Evolutionary conservation across 2,113 vertebrate genomes (phyloP).

Genomic region (Marcusenius ussheri): DNA sequence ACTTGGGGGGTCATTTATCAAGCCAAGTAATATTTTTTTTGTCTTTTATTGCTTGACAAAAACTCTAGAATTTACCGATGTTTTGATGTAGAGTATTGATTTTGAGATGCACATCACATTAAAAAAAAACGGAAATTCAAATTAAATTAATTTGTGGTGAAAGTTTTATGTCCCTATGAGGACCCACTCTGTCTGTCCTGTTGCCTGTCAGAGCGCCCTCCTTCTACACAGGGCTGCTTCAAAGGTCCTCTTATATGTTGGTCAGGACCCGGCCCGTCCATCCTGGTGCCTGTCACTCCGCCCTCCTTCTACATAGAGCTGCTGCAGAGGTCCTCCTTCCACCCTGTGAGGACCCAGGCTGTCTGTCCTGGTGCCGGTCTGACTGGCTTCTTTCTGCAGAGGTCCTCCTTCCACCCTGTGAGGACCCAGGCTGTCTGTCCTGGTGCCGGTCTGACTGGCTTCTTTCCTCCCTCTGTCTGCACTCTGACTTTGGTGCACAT

Average conservation of each 20-base stretch:
- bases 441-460: background rate
- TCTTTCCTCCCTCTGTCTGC: background rate
- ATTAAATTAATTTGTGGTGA: background rate
- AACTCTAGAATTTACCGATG: background rate
- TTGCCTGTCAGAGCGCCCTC: background rate
- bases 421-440: background rate
- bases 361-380: background rate
- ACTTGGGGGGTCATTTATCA: background rate
- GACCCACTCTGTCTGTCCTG: background rate
- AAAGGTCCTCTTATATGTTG: background rate
- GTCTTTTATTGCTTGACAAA: background rate
- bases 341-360: background rate
- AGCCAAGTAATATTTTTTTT: background rate
- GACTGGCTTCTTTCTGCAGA: background rate
- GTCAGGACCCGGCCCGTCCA: background rate
- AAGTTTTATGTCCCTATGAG: background rate
- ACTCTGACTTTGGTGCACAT: background rate
- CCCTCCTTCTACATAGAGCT: background rate
- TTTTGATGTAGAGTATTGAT: background rate
- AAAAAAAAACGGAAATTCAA: background rate
- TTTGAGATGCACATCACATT: background rate
- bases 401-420: background rate
- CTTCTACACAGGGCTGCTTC: background rate
- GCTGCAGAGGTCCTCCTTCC: background rate
- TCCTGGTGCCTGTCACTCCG: background rate